phyloP scores from a whole-genome alignment of 2,888 invertebrate genomes.

The Eristalis intricaria region DNA sequence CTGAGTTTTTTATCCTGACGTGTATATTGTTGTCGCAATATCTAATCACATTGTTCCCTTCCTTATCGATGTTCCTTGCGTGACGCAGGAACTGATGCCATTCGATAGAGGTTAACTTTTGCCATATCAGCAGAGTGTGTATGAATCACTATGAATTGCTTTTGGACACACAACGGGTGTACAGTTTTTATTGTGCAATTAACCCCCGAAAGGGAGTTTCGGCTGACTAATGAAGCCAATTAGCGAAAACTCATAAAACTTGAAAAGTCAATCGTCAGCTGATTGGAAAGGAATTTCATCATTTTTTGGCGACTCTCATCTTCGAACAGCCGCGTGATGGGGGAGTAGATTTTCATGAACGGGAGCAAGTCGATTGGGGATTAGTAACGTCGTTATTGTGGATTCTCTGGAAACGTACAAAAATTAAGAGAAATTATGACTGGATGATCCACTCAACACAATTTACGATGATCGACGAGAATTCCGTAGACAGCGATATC shows the following conservation, averaged over 20 bases:
- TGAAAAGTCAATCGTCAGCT: not conserved
- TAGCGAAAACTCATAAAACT: not conserved
- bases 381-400: too few relatives aligned
- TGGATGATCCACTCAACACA: too few relatives aligned
- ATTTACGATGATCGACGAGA: too few relatives aligned
- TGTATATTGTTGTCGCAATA: not conserved
- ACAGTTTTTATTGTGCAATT: not conserved
- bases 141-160: not conserved
- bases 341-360: too few relatives aligned
- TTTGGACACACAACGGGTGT: not conserved
- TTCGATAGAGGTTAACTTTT: not conserved
- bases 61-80: not conserved
- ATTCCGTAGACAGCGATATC: too few relatives aligned
- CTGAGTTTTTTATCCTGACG: too few relatives aligned
- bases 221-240: not conserved
- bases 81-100: not conserved
- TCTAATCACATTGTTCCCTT: not conserved
- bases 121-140: not conserved
- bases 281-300: not conserved
- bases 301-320: not conserved
- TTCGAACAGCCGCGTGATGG: not conserved
- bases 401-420: too few relatives aligned
- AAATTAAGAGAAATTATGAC: too few relatives aligned
- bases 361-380: too few relatives aligned
- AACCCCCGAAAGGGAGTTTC: not conserved